Conservation (phyloP, 2,113 vertebrate genomes). For the Astur gentilis region DNA sequence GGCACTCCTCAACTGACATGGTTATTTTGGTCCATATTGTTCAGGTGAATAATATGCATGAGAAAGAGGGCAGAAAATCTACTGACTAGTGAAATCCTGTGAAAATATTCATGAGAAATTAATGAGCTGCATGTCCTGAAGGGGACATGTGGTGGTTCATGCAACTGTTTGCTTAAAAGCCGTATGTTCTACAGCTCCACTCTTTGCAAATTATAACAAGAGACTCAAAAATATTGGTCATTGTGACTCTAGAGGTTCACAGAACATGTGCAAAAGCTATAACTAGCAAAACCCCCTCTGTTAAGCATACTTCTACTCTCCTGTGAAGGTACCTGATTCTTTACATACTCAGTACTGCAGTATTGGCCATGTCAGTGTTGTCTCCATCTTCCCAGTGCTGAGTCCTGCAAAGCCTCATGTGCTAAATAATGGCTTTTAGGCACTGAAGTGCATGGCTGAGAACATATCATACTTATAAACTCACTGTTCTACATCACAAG, state of each 20-base stretch:
- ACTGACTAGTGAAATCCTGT: not conserved
- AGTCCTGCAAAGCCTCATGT: not conserved
- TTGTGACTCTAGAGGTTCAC: not conserved
- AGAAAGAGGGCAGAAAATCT: not conserved
- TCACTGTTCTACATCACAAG: not conserved
- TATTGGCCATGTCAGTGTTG: not conserved
- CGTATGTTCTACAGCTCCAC: not conserved
- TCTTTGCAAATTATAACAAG: not conserved
- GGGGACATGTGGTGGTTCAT: not conserved
- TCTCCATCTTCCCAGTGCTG: not conserved
- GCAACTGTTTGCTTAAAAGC: not conserved
- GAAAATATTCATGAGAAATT: not conserved
- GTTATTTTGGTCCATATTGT: not conserved
- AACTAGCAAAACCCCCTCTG: not conserved
- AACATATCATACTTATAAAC: not conserved
- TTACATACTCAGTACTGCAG: not conserved
- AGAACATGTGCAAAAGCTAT: not conserved
- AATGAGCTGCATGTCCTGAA: not conserved
- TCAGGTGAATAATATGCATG: not conserved
- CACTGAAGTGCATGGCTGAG: not conserved
- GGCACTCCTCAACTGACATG: not conserved
- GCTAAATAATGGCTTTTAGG: not conserved
- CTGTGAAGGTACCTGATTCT: not conserved
- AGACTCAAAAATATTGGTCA: not conserved
- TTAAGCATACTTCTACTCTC: not conserved